phyloP scores from a whole-genome alignment of 2,888 invertebrate species.

The Melitaea athalia region DNA sequence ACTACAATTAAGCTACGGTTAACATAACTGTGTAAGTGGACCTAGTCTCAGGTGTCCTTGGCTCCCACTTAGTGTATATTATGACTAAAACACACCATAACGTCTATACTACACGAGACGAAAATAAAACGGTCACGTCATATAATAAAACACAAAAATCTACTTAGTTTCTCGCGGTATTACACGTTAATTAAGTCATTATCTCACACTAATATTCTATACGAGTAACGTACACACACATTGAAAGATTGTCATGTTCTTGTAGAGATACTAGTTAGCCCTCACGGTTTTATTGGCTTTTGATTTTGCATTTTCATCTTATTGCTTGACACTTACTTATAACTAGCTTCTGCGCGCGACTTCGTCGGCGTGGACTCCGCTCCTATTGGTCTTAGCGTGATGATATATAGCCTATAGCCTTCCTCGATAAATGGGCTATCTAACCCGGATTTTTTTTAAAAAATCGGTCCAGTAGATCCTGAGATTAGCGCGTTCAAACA shows the following conservation, averaged over 20 bases:
- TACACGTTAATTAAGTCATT: neutral
- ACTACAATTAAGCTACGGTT: neutral
- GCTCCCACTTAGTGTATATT: slow-evolving; percentile 17
- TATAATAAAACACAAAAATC: slow-evolving; percentile 19
- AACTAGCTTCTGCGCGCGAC: too few species aligned
- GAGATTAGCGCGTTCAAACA: too few species aligned
- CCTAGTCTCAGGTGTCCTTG: slow-evolving; percentile 14
- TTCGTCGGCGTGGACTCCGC: too few species aligned
- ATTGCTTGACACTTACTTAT: too few species aligned
- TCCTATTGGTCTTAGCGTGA: too few species aligned
- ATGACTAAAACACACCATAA: slow-evolving; percentile 14
- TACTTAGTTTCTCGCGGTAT: slow-evolving; percentile 11
- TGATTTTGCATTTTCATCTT: too few species aligned
- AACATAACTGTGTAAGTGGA: neutral
- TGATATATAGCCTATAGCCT: too few species aligned
- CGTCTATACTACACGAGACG: neutral
- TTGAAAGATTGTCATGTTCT: neutral
- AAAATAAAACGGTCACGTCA: slow-evolving; percentile 14
- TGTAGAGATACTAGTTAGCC: too few species aligned
- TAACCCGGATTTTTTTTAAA: too few species aligned
- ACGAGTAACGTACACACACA: neutral
- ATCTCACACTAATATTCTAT: neutral
- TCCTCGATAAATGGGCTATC: too few species aligned
- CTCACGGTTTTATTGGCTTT: neutral
- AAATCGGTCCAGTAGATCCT: too few species aligned